Evolutionary conservation across 2,113 vertebrate genomes (phyloP).

Genomic region (Zapus hudsonius): DNA sequence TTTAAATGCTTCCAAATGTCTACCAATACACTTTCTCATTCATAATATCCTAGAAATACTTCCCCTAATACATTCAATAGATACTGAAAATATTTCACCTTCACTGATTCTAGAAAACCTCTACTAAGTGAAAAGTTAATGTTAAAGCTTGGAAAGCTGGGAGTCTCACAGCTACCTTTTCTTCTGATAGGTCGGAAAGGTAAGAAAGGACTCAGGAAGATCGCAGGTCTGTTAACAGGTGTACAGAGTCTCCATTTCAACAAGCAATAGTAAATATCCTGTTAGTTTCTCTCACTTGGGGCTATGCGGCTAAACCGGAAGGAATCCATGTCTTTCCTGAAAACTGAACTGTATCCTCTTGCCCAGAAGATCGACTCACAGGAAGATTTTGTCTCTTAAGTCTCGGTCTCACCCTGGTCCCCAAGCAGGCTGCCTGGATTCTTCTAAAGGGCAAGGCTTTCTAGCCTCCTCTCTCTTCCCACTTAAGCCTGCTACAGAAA

Average conservation of each 20-base stretch:
- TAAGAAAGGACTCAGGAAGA: background rate
- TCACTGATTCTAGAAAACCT: background rate
- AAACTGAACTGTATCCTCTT: background rate
- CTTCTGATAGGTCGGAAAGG: background rate
- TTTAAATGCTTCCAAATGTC: background rate
- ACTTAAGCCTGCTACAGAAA: background rate
- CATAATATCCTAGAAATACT: background rate
- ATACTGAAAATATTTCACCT: background rate
- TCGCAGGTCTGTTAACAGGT: background rate
- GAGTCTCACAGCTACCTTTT: background rate
- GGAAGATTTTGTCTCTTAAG: background rate
- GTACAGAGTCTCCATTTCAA: background rate
- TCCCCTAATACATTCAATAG: background rate
- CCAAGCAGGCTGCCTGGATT: background rate
- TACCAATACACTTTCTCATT: background rate
- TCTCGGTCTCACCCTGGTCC: background rate
- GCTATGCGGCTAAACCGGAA: background rate
- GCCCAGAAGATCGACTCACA: background rate
- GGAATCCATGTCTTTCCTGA: slow-evolving; percentile 8
- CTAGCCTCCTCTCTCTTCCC: background rate
- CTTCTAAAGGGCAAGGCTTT: background rate
- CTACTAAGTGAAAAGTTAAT: background rate
- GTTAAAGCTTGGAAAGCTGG: background rate
- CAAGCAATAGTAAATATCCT: background rate
- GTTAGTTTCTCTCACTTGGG: background rate